Conservation (phyloP, 2,888 invertebrate species). For the Amphimallon solstitiale region DNA sequence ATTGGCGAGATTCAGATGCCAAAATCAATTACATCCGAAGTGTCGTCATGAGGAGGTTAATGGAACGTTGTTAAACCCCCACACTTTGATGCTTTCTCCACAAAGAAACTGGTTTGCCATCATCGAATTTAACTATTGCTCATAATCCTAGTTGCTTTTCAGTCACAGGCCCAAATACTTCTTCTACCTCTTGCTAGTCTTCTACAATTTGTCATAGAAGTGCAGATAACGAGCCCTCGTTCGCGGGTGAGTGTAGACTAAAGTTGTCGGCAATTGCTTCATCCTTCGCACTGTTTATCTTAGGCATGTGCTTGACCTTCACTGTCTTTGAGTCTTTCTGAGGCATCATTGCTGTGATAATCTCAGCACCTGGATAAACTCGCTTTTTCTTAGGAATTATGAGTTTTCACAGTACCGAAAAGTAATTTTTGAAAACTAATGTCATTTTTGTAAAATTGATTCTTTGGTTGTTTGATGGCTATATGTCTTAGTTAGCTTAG, state of each 20-base stretch:
- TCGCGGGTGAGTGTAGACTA: too few species aligned
- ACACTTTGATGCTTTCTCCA: not conserved
- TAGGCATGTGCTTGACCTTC: not conserved
- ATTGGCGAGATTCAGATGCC: slow-evolving; percentile 7
- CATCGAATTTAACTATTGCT: slow-evolving; percentile 4
- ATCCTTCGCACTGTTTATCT: not conserved
- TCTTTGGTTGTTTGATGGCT: too few species aligned
- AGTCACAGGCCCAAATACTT: slow-evolving; percentile 6
- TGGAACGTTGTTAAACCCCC: slow-evolving; percentile 3
- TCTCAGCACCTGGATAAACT: not conserved
- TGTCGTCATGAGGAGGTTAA: slow-evolving; percentile 3
- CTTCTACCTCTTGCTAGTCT: slow-evolving; percentile 4
- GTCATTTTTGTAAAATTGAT: too few species aligned
- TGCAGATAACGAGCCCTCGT: not conserved
- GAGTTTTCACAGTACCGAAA: too few species aligned
- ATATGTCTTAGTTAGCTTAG: too few species aligned
- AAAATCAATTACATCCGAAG: not conserved
- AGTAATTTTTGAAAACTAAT: too few species aligned
- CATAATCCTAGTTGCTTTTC: not conserved
- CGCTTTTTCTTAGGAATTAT: too few species aligned
- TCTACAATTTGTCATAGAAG: not conserved
- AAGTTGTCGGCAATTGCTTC: not conserved
- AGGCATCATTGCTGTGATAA: not conserved
- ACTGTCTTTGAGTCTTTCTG: not conserved
- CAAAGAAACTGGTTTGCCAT: slow-evolving; percentile 3